Evolutionary conservation across 2,888 invertebrate genomes (phyloP).

Genomic region (Lissocephala sabroskyi): DNA sequence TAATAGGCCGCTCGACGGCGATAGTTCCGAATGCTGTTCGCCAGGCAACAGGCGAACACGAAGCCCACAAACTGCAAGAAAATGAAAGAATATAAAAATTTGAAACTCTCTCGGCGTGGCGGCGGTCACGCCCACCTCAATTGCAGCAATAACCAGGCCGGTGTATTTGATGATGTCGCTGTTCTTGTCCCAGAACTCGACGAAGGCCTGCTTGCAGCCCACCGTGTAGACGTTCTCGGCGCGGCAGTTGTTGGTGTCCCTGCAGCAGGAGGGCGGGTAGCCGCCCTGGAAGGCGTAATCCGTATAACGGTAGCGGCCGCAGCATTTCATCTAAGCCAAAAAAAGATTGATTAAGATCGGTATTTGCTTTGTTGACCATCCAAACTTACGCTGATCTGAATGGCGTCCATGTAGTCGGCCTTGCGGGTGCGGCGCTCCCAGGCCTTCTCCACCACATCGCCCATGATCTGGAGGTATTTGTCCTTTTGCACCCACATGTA

Average conservation of each 20-base stretch:
- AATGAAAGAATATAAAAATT: neutral
- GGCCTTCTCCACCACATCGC: slow-evolving; percentile 74
- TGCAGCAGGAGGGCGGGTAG: slow-evolving; percentile 66
- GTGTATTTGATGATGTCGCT: slow-evolving; percentile 77
- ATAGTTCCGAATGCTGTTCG: slow-evolving; percentile 89
- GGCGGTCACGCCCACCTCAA: slow-evolving; percentile 83
- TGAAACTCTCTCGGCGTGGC: neutral
- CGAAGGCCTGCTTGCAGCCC: slow-evolving; percentile 69
- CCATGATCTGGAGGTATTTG: slow-evolving; percentile 75
- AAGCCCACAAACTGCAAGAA: slow-evolving; percentile 80
- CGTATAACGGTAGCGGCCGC: slow-evolving; percentile 59
- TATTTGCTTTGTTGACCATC: too few relatives aligned
- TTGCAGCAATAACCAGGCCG: slow-evolving; percentile 79
- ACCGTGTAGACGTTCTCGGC: slow-evolving; percentile 53
- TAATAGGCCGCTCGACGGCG: slow-evolving; percentile 81
- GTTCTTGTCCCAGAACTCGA: slow-evolving; percentile 72
- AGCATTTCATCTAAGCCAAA: slow-evolving; percentile 62
- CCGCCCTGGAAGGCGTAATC: slow-evolving; percentile 67
- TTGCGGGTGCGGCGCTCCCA: slow-evolving; percentile 66
- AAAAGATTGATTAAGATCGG: neutral
- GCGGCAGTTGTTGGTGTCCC: slow-evolving; percentile 56
- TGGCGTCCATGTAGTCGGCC: slow-evolving; percentile 67
- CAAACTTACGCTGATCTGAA: slow-evolving; percentile 64
- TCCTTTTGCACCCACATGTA: slow-evolving; percentile 80
- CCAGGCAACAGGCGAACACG: slow-evolving; percentile 89